Evolutionary conservation across 2,888 invertebrate genomes (phyloP).

Genomic region (Teinopalpus imperialis): DNA sequence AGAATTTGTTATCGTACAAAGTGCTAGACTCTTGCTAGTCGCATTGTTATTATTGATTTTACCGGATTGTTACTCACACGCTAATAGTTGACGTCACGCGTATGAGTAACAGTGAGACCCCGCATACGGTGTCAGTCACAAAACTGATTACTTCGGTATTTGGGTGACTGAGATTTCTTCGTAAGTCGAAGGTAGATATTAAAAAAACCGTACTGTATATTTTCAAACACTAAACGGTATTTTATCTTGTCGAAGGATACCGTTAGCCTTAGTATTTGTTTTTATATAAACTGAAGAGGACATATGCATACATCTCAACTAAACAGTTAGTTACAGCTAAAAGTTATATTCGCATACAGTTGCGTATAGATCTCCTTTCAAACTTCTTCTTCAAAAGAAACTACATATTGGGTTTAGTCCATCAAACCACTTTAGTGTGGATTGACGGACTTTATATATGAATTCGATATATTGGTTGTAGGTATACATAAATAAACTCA

Average conservation of each 20-base stretch:
- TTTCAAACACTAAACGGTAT: slow-evolving; percentile 25
- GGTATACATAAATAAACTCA: no score
- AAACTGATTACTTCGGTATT: slow-evolving; percentile 54
- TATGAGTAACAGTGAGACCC: slow-evolving; percentile 64
- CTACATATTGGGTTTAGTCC: no score
- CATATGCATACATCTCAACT: not conserved
- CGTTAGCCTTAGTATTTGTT: slow-evolving; percentile 20
- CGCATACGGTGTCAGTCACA: slow-evolving; percentile 47
- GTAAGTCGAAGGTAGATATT: slow-evolving; percentile 27
- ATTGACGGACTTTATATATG: no score
- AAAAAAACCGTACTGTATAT: slow-evolving; percentile 27
- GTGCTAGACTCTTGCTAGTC: no score
- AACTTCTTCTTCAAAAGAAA: no score
- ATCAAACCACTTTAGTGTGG: no score
- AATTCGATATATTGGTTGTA: no score
- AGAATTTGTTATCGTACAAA: no score
- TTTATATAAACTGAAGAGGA: slow-evolving; percentile 4
- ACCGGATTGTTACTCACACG: slow-evolving; percentile 63
- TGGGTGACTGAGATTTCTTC: slow-evolving; percentile 51
- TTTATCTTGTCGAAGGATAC: slow-evolving; percentile 8
- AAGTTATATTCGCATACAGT: no score
- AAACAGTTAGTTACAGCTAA: not conserved
- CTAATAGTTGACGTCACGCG: slow-evolving; percentile 69
- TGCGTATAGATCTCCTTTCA: no score
- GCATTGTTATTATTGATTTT: slow-evolving; percentile 45